Evolutionary conservation across 2,113 vertebrate genomes (phyloP).

Genomic region (Probosciger aterrimus): DNA sequence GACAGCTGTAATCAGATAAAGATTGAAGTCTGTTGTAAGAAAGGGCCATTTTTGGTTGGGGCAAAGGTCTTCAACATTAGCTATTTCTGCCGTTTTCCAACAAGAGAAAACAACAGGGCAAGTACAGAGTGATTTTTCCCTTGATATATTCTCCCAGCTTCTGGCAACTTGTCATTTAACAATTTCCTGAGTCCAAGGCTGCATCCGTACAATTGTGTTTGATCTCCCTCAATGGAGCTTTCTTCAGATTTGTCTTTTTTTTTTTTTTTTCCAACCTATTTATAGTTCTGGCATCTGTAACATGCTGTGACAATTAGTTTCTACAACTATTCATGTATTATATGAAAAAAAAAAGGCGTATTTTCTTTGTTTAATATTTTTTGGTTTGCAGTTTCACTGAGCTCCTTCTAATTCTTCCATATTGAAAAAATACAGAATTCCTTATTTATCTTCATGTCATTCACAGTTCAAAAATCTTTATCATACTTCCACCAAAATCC

Average conservation of each 20-base stretch:
- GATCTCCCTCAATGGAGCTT: slow-evolving; percentile 48
- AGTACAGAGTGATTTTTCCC: slow-evolving; percentile 10
- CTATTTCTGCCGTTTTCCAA: neutral
- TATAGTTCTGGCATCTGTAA: slow-evolving; percentile 28
- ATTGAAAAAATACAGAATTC: neutral
- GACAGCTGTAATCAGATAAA: neutral
- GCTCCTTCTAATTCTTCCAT: neutral
- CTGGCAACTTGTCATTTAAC: slow-evolving; percentile 49
- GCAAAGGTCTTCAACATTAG: slow-evolving; percentile 27
- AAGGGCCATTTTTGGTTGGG: neutral
- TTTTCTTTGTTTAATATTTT: neutral
- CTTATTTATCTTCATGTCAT: neutral
- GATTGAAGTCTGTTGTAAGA: neutral
- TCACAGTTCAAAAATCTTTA: neutral
- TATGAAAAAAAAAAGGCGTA: neutral
- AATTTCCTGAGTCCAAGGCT: slow-evolving; percentile 51
- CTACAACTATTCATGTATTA: neutral
- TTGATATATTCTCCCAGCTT: neutral
- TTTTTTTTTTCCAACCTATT: neutral
- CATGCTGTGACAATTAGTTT: neutral
- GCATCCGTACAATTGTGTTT: slow-evolving; percentile 26
- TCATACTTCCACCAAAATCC: neutral
- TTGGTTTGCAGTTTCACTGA: neutral
- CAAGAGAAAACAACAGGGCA: neutral
- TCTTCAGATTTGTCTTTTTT: slow-evolving; percentile 4